Evolutionary conservation across 2,888 invertebrate genomes (phyloP).

Genomic region (Corythucha ciliata): DNA sequence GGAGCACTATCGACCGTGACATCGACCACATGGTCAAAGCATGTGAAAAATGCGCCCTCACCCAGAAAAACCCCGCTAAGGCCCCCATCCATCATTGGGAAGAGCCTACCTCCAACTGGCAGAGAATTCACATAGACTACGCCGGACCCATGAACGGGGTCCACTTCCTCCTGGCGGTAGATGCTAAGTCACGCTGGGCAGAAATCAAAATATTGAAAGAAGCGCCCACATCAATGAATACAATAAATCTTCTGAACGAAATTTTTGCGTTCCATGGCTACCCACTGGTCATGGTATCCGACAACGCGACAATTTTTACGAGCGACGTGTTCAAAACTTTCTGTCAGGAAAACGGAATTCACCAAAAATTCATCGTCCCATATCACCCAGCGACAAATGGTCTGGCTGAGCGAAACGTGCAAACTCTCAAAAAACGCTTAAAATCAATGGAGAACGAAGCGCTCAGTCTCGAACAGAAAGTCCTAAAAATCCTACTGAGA

Average conservation of each 20-base stretch:
- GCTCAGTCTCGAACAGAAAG: neutral
- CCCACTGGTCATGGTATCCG: conserved; percentile 8
- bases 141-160: conserved; percentile 30
- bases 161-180: conserved; percentile 19
- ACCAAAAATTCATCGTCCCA: conserved; percentile 6
- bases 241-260: conserved; percentile 10
- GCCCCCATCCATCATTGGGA: conserved; percentile 32
- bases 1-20: conserved; percentile 16
- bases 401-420: conserved; percentile 5
- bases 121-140: conserved; percentile 32
- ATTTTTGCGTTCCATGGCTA: conserved; percentile 14
- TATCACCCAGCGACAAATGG: conserved; percentile 7
- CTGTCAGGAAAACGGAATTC: neutral
- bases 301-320: conserved; percentile 3
- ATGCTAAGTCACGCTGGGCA: conserved; percentile 18
- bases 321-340: neutral
- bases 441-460: conserved; percentile 3
- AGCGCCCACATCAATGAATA: conserved; percentile 10
- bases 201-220: conserved; percentile 7
- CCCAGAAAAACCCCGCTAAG: neutral
- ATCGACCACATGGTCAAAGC: conserved; percentile 31
- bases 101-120: conserved; percentile 31
- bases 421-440: neutral
- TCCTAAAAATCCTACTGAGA: neutral
- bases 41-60: conserved; percentile 29